Evolutionary conservation across 2,888 invertebrate species (phyloP).

Genomic region (Melanophora roralis): DNA sequence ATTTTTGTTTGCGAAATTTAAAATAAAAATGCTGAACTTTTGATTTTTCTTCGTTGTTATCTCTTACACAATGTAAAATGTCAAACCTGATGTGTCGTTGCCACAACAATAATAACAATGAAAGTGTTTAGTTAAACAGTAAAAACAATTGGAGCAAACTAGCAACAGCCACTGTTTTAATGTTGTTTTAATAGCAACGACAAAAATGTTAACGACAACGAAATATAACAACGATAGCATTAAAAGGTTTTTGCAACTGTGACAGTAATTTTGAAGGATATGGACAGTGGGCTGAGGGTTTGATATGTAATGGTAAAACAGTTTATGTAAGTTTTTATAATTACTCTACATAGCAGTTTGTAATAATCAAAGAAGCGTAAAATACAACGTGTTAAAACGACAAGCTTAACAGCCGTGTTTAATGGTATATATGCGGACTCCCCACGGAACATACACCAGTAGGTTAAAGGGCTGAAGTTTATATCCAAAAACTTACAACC

Average conservation of each 20-base stretch:
- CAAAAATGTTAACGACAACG: neutral
- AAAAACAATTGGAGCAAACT: constrained; percentile 38
- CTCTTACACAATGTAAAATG: constrained; percentile 16
- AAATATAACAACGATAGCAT: constrained; percentile 19
- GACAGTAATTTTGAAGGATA: neutral
- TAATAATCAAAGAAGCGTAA: too few relatives aligned
- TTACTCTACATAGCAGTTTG: too few relatives aligned
- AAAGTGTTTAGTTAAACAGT: constrained; percentile 29
- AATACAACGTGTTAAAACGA: too few relatives aligned
- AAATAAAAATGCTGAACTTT: too few relatives aligned
- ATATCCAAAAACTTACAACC: too few relatives aligned
- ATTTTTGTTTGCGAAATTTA: constrained; percentile 1
- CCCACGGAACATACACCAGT: too few relatives aligned
- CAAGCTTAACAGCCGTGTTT: too few relatives aligned
- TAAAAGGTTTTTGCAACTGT: constrained; percentile 31
- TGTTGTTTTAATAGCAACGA: constrained; percentile 33
- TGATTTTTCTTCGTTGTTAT: neutral
- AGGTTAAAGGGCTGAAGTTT: too few relatives aligned
- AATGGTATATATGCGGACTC: too few relatives aligned
- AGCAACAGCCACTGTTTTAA: constrained; percentile 53
- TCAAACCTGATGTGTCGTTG: constrained; percentile 47
- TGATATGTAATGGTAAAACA: too few relatives aligned
- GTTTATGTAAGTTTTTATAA: too few relatives aligned
- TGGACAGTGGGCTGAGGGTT: neutral
- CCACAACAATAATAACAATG: constrained; percentile 42